phyloP scores from a whole-genome alignment of 2,888 invertebrate species.

The Osmoderma eremita region DNA sequence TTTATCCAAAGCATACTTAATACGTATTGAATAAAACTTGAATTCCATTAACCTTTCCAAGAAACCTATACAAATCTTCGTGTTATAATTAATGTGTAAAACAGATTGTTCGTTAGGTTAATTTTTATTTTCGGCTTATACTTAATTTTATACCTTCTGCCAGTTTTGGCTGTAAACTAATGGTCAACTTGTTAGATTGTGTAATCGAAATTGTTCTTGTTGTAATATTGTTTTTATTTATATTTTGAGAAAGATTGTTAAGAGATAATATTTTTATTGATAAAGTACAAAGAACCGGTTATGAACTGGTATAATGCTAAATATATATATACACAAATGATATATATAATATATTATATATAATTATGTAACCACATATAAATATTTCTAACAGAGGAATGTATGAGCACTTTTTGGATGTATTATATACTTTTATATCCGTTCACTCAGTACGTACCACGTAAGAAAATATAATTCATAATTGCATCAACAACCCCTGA shows the following conservation, averaged over 20 bases:
- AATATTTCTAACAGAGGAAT: constrained; percentile 34
- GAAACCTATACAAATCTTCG: neutral
- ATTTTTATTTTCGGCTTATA: constrained; percentile 4
- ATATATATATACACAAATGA: constrained; percentile 38
- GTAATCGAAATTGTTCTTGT: constrained; percentile 61
- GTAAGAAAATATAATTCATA: constrained; percentile 27
- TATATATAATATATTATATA: constrained; percentile 38
- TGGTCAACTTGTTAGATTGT: constrained; percentile 46
- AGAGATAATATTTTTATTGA: constrained; percentile 48
- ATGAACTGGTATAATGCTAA: constrained; percentile 35
- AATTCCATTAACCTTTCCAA: neutral
- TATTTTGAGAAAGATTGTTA: constrained; percentile 54
- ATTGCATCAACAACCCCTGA: constrained; percentile 38
- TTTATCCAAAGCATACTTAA: neutral
- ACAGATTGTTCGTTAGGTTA: constrained; percentile 2
- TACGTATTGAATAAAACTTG: no score
- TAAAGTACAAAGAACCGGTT: constrained; percentile 46
- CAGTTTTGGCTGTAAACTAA: constrained; percentile 45
- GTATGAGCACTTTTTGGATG: constrained; percentile 33
- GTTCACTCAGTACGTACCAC: constrained; percentile 1
- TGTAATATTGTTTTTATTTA: constrained; percentile 59
- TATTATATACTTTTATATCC: constrained; percentile 29
- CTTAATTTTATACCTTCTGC: constrained; percentile 42
- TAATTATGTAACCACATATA: constrained; percentile 41
- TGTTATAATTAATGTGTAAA: neutral